Conservation (phyloP, 2,113 vertebrate species). For the Mus pahari region DNA sequence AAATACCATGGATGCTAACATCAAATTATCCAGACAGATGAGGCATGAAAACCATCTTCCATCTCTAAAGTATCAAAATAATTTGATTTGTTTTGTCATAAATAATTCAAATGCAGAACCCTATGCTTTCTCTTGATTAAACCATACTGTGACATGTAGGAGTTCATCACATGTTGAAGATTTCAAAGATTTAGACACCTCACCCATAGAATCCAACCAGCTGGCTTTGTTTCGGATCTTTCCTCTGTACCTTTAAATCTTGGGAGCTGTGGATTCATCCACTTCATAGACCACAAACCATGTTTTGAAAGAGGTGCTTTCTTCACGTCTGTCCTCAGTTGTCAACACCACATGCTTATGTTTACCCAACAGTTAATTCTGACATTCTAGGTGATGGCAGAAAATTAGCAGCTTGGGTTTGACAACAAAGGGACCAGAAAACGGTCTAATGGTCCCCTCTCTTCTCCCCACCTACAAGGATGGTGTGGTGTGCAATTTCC, state of each 20-base stretch:
- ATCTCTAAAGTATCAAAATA: constrained; percentile 79
- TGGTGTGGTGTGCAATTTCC: neutral
- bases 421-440: constrained; percentile 12
- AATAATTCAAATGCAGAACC: constrained; percentile 71
- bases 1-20: constrained; percentile 80
- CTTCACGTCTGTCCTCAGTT: constrained; percentile 78
- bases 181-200: constrained; percentile 77
- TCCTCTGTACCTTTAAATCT: constrained; percentile 79
- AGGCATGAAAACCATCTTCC: constrained; percentile 79
- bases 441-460: neutral
- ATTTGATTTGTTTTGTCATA: constrained; percentile 78
- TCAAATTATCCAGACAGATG: constrained; percentile 78
- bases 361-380: constrained; percentile 73
- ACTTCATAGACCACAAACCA: constrained; percentile 71
- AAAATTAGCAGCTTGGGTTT: constrained; percentile 49
- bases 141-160: constrained; percentile 70
- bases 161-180: constrained; percentile 71
- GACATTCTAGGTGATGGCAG: constrained; percentile 3
- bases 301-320: constrained; percentile 75
- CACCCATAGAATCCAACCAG: constrained; percentile 70
- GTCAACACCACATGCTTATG: constrained; percentile 79
- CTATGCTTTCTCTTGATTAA: constrained; percentile 77
- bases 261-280: constrained; percentile 75
- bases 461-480: neutral
- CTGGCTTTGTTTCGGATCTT: constrained; percentile 74